Evolutionary conservation across 2,888 invertebrate genomes (phyloP), one percentile per base, ranked within the genome.

Genomic region (Morpho deidamia): DNA sequence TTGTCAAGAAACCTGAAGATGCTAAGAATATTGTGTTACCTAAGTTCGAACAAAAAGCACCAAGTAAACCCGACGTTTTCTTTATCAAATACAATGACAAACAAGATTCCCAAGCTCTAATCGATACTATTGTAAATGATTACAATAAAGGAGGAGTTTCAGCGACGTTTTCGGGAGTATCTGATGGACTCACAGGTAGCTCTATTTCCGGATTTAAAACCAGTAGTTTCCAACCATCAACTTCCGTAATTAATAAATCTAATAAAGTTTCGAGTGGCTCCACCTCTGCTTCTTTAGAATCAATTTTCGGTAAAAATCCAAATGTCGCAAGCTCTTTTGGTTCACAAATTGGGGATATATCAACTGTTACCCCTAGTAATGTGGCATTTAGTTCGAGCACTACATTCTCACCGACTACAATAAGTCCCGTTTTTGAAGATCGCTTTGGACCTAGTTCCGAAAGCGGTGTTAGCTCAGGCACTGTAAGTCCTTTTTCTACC

Each of bases 61-160:
- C 94, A 45, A 88, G 92, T 75, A 94, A 95, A 77, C 94, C 95
- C 9, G 94, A 95, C 78, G 94, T 94, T 33, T 94, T 93, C 90
- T 95, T 94, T 86, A 94, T 95, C 83, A 92, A 94, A 64, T 95
- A 95, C 88, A 94, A 93, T 83, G 92, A 93, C 57, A 93, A 94
- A 83, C 82, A 83, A 54, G 87, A 87, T 53, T 78, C 80, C n/a
- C 79, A 87, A 66, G 62, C 83, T 11, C 81, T 87, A 7, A 88
- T 88, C 54, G 76, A 87, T 63, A 83, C 86, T 60, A 88, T 89
- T 44, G 89, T 89, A 11, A 77, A 70, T 56, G 84, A 87, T 57
- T 84, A 83, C 66, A 80, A 73, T 57, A 73, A 75, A 54, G 70
- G 70, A 37, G 72, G 68, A 11, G 60, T 68, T 9, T 54, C 67